A percentile compares a stretch with the other conserved stretches of the same genome.
phyloP scores from a whole-genome alignment of 2,797 vertebrate genomes.

The Semaprochilodus insignis region DNA sequence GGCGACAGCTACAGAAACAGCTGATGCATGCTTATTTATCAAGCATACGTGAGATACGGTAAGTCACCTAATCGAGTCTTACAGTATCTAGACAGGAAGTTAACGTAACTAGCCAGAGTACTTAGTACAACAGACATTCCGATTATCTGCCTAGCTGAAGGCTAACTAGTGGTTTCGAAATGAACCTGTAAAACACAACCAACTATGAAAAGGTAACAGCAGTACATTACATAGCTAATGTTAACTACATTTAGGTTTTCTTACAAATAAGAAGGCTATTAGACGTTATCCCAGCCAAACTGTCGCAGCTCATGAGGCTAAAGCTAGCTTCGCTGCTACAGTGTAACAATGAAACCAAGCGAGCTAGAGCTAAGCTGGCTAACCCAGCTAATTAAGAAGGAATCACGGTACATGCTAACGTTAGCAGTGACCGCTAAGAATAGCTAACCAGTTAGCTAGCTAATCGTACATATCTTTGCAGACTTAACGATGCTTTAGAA shows the following conservation, averaged over 20 bases:
- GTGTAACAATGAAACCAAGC: not conserved
- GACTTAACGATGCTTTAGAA: not conserved
- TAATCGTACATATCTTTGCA: not conserved
- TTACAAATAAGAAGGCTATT: no score
- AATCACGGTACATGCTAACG: not conserved
- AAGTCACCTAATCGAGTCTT: no score
- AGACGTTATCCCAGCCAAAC: not conserved
- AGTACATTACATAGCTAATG: not conserved
- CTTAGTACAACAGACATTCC: not conserved
- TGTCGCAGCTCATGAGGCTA: not conserved
- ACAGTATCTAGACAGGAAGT: not conserved
- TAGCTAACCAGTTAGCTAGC: not conserved
- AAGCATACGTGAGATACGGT: not conserved
- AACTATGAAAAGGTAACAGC: not conserved
- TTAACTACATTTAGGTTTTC: not conserved
- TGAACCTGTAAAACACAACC: not conserved
- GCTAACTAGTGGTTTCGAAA: no score
- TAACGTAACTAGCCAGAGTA: not conserved
- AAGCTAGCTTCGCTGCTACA: not conserved
- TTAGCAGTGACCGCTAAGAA: not conserved
- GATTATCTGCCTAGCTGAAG: no score
- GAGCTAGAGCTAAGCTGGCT: not conserved
- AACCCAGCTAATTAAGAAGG: not conserved
- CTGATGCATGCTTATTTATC: not conserved
- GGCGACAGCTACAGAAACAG: not conserved